Conservation (phyloP, 2,113 vertebrate genomes). For the Pelodiscus sinensis region DNA sequence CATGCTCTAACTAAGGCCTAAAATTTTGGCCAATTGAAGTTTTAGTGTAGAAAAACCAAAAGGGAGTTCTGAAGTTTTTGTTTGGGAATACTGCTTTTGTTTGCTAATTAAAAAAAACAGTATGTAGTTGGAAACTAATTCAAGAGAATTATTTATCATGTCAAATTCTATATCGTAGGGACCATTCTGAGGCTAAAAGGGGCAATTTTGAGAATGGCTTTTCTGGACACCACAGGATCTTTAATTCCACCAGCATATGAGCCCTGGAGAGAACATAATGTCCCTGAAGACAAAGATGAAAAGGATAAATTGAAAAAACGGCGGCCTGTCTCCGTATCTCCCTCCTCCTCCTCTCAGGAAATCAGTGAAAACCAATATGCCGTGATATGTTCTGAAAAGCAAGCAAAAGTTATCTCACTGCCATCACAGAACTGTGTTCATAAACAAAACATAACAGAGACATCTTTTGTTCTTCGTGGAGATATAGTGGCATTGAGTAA, state of each 20-base stretch:
- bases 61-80: not conserved
- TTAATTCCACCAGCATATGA: slow-evolving; percentile 87
- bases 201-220: slow-evolving; percentile 91
- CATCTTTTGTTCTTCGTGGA: slow-evolving; percentile 94
- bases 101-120: not conserved
- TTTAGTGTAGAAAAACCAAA: not conserved
- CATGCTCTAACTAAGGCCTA: not conserved
- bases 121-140: not conserved
- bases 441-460: slow-evolving; percentile 98
- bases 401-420: slow-evolving; percentile 96
- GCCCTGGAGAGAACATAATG: slow-evolving; percentile 91
- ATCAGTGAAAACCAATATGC: slow-evolving; percentile 94
- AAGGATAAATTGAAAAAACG: slow-evolving; percentile 91
- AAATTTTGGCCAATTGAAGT: not conserved
- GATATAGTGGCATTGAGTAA: slow-evolving; percentile 92
- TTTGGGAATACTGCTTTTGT: not conserved
- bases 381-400: slow-evolving; percentile 98
- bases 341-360: slow-evolving; percentile 96
- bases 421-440: slow-evolving; percentile 95
- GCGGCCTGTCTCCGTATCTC: slow-evolving; percentile 94
- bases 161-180: slow-evolving; percentile 80
- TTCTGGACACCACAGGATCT: slow-evolving; percentile 90
- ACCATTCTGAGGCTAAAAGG: slow-evolving; percentile 94
- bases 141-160: slow-evolving; percentile 1
- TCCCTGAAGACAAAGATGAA: slow-evolving; percentile 93